Conservation (phyloP, 1,140 invertebrate genomes). For the Rhagoletis pomonella region DNA sequence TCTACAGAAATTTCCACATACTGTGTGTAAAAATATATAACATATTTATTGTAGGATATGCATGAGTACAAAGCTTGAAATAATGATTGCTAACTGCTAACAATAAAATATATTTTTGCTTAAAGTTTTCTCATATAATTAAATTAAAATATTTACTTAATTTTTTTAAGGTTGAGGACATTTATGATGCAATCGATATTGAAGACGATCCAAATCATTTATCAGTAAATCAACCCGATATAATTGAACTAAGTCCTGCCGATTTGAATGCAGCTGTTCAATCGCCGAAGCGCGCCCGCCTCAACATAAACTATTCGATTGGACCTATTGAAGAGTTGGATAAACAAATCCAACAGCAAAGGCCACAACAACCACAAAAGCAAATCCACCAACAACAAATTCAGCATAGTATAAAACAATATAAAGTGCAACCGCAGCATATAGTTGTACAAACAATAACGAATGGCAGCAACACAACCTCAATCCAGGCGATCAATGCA, state of each 20-base stretch:
- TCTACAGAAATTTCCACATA: no score
- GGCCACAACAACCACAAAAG: constrained; percentile 61
- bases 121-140: no score
- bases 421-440: constrained; percentile 55
- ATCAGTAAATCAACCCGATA: constrained; percentile 66
- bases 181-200: constrained; percentile 77
- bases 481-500: constrained; percentile 50
- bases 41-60: no score
- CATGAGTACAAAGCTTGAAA: no score
- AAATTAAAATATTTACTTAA: no score
- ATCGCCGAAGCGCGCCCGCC: constrained; percentile 66
- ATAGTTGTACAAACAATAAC: constrained; percentile 57
- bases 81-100: no score
- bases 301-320: constrained; percentile 72
- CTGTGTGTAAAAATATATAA: no score
- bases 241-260: constrained; percentile 70
- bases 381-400: constrained; percentile 27
- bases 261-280: constrained; percentile 66
- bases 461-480: constrained; percentile 43
- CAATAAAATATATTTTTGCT: no score
- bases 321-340: constrained; percentile 70
- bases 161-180: constrained; percentile 67
- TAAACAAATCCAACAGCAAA: constrained; percentile 57
- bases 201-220: constrained; percentile 74
- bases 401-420: constrained; percentile 14